These are phyloP conservation scores for Pollicipes pollicipes DNA, from an alignment of 1,140 invertebrate genomes.

Conservation along the genomic window DNA sequence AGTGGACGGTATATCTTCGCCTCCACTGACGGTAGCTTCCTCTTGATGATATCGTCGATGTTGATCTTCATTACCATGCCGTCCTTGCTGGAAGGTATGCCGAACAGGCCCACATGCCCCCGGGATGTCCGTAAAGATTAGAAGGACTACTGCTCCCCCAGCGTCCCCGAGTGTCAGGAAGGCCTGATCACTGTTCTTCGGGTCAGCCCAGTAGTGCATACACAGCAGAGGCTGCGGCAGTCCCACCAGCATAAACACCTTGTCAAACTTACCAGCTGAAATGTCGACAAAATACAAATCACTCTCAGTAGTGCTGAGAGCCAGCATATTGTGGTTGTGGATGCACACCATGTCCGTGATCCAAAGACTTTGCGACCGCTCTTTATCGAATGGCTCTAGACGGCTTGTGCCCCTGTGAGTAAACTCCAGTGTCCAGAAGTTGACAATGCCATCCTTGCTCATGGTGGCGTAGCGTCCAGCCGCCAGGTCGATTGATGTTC, in stretches of 20 bases:
- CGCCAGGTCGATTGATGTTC: background rate
- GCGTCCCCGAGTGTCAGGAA: background rate
- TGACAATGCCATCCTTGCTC: background rate
- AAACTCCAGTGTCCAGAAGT: background rate
- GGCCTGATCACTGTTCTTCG: background rate
- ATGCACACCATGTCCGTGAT: background rate
- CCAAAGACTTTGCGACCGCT: background rate
- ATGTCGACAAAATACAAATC: background rate
- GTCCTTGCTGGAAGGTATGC: background rate
- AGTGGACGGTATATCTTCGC: background rate
- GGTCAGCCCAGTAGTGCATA: background rate
- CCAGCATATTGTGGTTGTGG: background rate
- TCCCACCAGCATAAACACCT: background rate
- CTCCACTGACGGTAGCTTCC: background rate
- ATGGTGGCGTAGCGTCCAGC: background rate
- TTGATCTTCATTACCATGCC: background rate
- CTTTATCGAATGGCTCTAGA: background rate
- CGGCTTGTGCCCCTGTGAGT: background rate
- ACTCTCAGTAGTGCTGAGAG: background rate
- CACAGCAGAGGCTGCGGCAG: conserved; percentile 3
- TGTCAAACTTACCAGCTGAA: background rate
- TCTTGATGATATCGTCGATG: background rate
- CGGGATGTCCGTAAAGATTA: background rate
- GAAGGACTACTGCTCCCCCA: background rate
- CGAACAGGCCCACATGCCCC: background rate